Percentiles rank a stretch among this genome's conserved stretches.
Evolutionary conservation across 2,797 vertebrate genomes (phyloP).

Genomic region (Dicrostonyx torquatus): DNA sequence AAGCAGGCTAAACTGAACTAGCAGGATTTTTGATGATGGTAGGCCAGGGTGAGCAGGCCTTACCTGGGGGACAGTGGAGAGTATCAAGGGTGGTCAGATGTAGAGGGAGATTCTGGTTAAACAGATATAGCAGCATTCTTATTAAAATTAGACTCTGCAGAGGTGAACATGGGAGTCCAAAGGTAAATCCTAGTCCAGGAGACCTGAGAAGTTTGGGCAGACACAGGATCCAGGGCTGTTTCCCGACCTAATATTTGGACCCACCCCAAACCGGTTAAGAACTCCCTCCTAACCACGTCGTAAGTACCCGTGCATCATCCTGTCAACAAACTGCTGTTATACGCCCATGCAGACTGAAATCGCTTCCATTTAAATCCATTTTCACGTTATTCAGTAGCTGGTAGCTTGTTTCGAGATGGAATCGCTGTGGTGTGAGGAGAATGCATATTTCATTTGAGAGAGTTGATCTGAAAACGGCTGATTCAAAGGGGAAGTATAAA

Average conservation of each 20-base stretch:
- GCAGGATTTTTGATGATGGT: constrained; percentile 2
- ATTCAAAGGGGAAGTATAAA: constrained; percentile 57
- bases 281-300: background rate
- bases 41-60: background rate
- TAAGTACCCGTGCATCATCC: background rate
- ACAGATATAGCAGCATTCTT: background rate
- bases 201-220: background rate
- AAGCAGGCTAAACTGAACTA: background rate
- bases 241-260: background rate
- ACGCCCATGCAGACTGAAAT: constrained; percentile 5
- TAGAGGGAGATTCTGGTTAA: background rate
- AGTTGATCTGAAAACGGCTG: constrained; percentile 62
- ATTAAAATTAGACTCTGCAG: background rate
- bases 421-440: constrained; percentile 63
- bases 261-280: constrained; percentile 15
- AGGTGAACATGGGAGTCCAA: background rate
- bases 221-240: background rate
- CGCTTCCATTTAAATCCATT: constrained; percentile 63
- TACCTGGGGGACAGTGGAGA: background rate
- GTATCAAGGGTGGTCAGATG: background rate
- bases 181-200: background rate
- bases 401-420: constrained; percentile 59
- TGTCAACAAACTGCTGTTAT: background rate
- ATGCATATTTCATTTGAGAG: constrained; percentile 38
- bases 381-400: constrained; percentile 69